phyloP scores from a whole-genome alignment of 2,797 vertebrate genomes.

The Macroramphosus scolopax region DNA sequence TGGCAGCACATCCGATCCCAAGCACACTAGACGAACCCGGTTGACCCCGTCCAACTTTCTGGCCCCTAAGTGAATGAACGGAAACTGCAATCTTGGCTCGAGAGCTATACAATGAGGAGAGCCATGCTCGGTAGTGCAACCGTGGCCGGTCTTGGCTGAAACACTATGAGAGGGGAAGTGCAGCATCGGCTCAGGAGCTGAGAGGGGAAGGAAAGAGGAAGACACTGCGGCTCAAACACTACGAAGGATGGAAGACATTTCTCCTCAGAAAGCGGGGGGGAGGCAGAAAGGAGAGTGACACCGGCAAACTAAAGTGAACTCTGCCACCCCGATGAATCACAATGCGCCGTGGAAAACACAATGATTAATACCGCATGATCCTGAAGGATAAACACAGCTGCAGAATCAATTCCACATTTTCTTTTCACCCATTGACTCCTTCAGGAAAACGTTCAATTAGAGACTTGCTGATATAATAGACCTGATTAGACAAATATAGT shows the following conservation, averaged over 20 bases:
- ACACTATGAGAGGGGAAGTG: slow-evolving; percentile 13
- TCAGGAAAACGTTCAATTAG: neutral
- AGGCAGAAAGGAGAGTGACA: slow-evolving; percentile 53
- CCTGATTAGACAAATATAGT: neutral
- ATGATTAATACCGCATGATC: slow-evolving; percentile 9
- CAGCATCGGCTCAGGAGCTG: slow-evolving; percentile 32
- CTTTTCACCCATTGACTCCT: slow-evolving; percentile 1
- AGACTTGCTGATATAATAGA: slow-evolving; percentile 1
- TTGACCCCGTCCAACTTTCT: slow-evolving; percentile 46
- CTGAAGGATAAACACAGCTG: slow-evolving; percentile 26
- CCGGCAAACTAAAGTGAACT: slow-evolving; percentile 31
- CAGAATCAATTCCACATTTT: slow-evolving; percentile 16
- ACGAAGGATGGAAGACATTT: slow-evolving; percentile 49
- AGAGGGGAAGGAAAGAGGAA: slow-evolving; percentile 65
- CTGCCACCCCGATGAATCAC: slow-evolving; percentile 32
- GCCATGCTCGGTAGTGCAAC: slow-evolving; percentile 29
- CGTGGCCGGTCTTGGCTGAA: slow-evolving; percentile 31
- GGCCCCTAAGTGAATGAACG: slow-evolving; percentile 59
- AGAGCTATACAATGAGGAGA: slow-evolving; percentile 42
- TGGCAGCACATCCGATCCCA: slow-evolving; percentile 43
- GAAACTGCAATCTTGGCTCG: slow-evolving; percentile 55
- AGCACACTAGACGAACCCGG: slow-evolving; percentile 33
- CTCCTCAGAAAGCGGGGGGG: slow-evolving; percentile 41
- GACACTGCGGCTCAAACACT: slow-evolving; percentile 41
- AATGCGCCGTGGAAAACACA: slow-evolving; percentile 47